phyloP scores from a whole-genome alignment of 2,113 vertebrate species.

The Parotia lawesii region DNA sequence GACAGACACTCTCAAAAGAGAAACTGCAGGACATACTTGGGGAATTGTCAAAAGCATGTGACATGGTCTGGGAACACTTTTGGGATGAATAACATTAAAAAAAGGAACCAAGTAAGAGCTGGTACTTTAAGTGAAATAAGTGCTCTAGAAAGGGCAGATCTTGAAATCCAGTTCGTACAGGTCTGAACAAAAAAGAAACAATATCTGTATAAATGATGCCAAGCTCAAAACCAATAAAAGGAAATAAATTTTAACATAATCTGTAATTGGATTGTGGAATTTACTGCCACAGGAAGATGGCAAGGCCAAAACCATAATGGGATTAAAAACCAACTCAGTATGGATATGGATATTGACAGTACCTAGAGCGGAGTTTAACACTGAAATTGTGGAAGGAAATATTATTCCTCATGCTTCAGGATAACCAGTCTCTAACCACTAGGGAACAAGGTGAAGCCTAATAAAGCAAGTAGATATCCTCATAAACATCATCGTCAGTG shows the following conservation, averaged over 20 bases:
- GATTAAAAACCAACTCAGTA: constrained; percentile 30
- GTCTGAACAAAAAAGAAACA: background rate
- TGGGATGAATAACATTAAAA: background rate
- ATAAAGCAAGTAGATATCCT: background rate
- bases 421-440: background rate
- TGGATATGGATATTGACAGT: background rate
- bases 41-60: background rate
- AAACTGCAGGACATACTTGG: background rate
- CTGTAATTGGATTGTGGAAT: constrained; percentile 8
- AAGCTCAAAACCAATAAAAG: constrained; percentile 7
- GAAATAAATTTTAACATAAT: constrained; percentile 23
- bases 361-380: background rate
- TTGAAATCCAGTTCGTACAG: background rate
- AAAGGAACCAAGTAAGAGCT: background rate
- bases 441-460: background rate
- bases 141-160: background rate
- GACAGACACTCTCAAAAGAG: background rate
- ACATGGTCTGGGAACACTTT: background rate
- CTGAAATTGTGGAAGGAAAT: background rate
- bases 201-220: background rate
- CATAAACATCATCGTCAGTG: background rate
- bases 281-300: background rate
- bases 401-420: background rate
- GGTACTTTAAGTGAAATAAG: background rate
- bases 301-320: constrained; percentile 28